Evolutionary conservation across 2,113 vertebrate species (phyloP), one percentile per base, ranked within the genome.

Genomic region (Danio rerio): DNA sequence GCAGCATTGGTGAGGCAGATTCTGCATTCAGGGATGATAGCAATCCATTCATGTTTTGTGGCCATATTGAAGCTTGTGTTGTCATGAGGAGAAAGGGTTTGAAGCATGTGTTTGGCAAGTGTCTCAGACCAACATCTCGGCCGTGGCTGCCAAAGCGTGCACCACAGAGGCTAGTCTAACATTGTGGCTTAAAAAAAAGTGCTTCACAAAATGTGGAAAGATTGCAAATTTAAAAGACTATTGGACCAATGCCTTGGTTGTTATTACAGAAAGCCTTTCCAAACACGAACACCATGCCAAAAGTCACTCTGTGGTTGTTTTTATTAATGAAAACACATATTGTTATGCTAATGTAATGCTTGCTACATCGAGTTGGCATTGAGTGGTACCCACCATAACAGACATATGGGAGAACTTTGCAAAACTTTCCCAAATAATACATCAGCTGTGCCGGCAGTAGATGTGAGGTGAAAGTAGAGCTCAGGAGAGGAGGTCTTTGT

Each of bases 81-180:
- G 68, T 63, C 75, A 83, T 45, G 31, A 20, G 40, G 68, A 10
- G 62, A 78, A 65, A 10, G 77, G 13, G 59, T 47, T 73, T 31
- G 58, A 73, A 83, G 61, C 66, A 42, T 73, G 45, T 63, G 75
- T 58, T 83, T 86, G 74, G 83, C 78, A 86, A 82, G 8, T 80
- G 53, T 76, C 53, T 84, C 6, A 16, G 84, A 87, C 40, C 69
- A 18, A 21, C 75, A 85, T 88, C 87, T 85, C 42, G 81, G 62
- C 63, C 53, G 21, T 65, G 80, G 75, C 71, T 82, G 81, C 86
- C 85, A 89, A 85, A 81, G 61, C 47, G 45, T 49, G 63, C 55
- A 10, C 75, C 68, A 84, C 80, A 73, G 21, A 66, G 65, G 63
- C 56, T 76, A 75, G 75, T 83, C 71, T 73, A 74, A 82, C 72